A percentile compares a stretch with the other conserved stretches of the same genome.
phyloP scores from a whole-genome alignment of 2,888 invertebrate genomes.

The Noctua fimbriata region DNA sequence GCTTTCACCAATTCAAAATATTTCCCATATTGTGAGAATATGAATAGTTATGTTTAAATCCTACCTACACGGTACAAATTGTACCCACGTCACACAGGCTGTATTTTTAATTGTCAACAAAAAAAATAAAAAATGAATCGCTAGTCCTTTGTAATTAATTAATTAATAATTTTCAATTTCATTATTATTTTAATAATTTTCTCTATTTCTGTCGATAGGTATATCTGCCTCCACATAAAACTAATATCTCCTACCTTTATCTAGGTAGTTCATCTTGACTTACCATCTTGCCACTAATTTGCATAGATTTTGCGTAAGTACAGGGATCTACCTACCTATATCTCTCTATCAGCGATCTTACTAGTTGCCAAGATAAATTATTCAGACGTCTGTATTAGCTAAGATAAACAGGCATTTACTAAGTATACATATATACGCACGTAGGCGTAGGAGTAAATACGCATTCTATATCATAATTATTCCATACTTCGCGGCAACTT shows the following conservation, averaged over 20 bases:
- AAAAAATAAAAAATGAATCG: neutral
- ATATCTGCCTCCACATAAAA: neutral
- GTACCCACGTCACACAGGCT: too few species aligned
- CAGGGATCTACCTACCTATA: constrained; percentile 5
- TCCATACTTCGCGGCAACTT: constrained; percentile 36
- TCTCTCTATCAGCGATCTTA: constrained; percentile 28
- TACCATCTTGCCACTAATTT: constrained; percentile 30
- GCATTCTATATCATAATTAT: constrained; percentile 10
- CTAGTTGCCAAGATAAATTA: constrained; percentile 51
- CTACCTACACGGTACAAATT: too few species aligned
- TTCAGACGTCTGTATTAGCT: constrained; percentile 42
- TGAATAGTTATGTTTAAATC: neutral
- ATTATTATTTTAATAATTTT: neutral
- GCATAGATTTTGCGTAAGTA: constrained; percentile 43
- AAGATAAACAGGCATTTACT: constrained; percentile 39
- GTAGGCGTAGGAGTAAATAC: constrained; percentile 33
- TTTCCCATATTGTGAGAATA: neutral
- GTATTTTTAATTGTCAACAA: neutral
- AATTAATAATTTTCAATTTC: neutral
- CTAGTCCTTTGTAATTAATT: neutral
- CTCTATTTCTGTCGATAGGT: neutral
- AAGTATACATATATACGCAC: constrained; percentile 5
- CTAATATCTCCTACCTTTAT: neutral
- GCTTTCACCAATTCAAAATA: neutral
- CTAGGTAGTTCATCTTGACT: constrained; percentile 12